Evolutionary conservation across 2,797 vertebrate genomes (phyloP).

Genomic region (Premnoplex brunnescens): DNA sequence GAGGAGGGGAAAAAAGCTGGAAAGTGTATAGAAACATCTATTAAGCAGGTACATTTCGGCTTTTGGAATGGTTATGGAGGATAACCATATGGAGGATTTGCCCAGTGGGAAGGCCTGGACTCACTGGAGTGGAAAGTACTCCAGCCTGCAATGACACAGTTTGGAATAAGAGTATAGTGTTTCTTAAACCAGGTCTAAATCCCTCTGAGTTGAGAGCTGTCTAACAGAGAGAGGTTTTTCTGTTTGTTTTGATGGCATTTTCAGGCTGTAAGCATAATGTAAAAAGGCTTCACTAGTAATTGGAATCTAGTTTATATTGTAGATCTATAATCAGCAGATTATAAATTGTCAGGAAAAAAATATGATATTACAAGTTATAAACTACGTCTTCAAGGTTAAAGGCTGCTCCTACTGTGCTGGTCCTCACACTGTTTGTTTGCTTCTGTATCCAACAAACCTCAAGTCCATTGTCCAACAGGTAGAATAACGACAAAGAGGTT

Average conservation of each 20-base stretch:
- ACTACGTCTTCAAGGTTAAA: not conserved
- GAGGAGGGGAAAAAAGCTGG: not conserved
- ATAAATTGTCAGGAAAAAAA: not conserved
- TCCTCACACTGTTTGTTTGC: not conserved
- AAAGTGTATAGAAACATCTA: not conserved
- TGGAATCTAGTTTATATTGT: not conserved
- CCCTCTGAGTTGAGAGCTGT: not conserved
- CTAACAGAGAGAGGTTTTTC: not conserved
- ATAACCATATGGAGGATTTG: not conserved
- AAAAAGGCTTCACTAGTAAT: not conserved
- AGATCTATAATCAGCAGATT: not conserved
- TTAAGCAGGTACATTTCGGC: not conserved
- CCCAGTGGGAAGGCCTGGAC: not conserved
- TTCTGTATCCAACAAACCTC: not conserved
- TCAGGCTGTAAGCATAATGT: not conserved
- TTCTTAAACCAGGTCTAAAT: not conserved
- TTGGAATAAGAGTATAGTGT: not conserved
- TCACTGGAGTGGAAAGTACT: not conserved
- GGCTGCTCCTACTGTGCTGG: not conserved
- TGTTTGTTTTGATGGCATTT: not conserved
- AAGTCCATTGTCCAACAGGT: rapidly evolving
- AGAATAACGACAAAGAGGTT: not conserved
- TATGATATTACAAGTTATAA: not conserved
- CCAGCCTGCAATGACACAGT: rapidly evolving
- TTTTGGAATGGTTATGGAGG: not conserved